A percentile compares a stretch with the other conserved stretches of the same genome.
Conservation (phyloP, 2,797 vertebrate genomes). For the Pteropus rufus region DNA sequence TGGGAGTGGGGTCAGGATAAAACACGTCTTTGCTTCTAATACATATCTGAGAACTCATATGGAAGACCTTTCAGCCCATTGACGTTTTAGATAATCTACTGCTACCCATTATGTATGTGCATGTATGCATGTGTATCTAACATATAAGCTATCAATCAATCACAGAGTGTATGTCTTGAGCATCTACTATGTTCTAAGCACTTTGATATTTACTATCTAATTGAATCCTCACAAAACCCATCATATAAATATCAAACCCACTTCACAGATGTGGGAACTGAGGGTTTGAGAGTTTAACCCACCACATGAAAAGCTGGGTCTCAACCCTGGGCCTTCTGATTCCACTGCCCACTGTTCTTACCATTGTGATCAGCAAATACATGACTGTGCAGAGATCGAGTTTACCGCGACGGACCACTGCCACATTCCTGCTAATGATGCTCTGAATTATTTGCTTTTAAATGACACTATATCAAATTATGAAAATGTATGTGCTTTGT, state of each 20-base stretch:
- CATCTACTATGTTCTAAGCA: not conserved
- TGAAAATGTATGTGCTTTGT: not conserved
- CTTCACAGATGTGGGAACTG: not conserved
- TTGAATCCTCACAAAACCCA: not conserved
- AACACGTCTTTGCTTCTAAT: not conserved
- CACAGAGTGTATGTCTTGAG: not conserved
- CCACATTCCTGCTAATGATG: not conserved
- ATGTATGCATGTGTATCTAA: not conserved
- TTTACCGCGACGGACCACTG: not conserved
- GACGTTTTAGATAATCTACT: not conserved
- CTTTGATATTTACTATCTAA: not conserved
- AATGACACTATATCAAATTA: not conserved
- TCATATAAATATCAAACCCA: not conserved
- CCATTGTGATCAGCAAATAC: not conserved
- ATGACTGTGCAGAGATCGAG: not conserved
- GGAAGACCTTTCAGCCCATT: not conserved
- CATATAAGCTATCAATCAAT: not conserved
- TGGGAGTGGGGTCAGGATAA: accelerated
- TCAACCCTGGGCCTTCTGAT: not conserved
- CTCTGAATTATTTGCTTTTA: not conserved
- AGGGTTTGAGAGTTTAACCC: not conserved
- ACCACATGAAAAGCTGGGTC: not conserved
- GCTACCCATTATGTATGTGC: not conserved
- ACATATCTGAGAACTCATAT: not conserved
- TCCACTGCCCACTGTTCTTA: not conserved